Percentiles rank a stretch among this genome's conserved stretches.
phyloP scores from a whole-genome alignment of 2,888 invertebrate genomes.

The Drosophila nigritarsus region DNA sequence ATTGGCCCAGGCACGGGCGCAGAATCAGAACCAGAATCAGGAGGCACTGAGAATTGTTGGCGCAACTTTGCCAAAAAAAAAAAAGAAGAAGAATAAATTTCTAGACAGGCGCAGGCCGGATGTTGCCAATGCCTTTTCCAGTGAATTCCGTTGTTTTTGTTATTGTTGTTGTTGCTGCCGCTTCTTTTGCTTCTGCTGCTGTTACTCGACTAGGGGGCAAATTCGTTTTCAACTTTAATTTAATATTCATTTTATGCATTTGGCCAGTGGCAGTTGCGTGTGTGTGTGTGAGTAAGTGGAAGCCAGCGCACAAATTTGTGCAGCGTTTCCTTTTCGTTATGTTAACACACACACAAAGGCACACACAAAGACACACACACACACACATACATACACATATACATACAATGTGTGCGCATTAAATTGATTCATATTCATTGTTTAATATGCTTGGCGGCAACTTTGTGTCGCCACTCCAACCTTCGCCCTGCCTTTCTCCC shows the following conservation, averaged over 20 bases:
- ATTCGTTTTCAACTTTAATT: conserved; percentile 78
- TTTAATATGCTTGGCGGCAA: conserved; percentile 79
- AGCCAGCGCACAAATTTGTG: conserved; percentile 71
- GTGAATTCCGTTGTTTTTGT: conserved; percentile 64
- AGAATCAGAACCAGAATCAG: conserved; percentile 1
- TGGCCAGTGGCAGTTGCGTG: conserved; percentile 54
- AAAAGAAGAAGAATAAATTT: conserved; percentile 16
- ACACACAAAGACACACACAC: conserved; percentile 4
- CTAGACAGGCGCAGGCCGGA: conserved; percentile 56
- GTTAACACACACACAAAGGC: conserved; percentile 34
- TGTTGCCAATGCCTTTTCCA: conserved; percentile 72
- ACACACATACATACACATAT: conserved; percentile 16
- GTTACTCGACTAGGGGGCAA: conserved; percentile 54
- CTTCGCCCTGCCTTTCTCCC: neutral
- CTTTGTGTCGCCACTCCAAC: conserved; percentile 34
- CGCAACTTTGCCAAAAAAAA: conserved; percentile 58
- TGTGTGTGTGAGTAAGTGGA: conserved; percentile 2
- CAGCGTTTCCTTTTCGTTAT: conserved; percentile 70
- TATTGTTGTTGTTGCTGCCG: conserved; percentile 20
- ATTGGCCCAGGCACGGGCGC: conserved; percentile 16
- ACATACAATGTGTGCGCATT: conserved; percentile 42
- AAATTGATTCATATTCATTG: conserved; percentile 82
- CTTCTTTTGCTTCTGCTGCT: neutral
- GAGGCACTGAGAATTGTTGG: conserved; percentile 33
- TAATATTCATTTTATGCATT: conserved; percentile 79